Base-by-base conservation (phyloP, 2,888 invertebrate genomes). In the Pantelozetes paolii region DNA sequence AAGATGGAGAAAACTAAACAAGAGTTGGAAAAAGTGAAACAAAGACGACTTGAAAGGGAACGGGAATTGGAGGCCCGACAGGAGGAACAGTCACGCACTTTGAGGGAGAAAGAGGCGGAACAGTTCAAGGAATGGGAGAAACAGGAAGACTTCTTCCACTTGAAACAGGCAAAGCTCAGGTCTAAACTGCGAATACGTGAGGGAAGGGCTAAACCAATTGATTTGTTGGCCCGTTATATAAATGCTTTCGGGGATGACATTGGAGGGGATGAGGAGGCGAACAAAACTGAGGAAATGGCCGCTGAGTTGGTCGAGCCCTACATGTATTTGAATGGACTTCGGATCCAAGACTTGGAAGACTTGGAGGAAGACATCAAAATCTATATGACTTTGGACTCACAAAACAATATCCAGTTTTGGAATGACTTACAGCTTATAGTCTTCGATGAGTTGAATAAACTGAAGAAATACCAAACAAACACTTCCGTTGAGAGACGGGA, bases 221-320 rank as follows among this genome's bases (percentile, higher is more conserved):
- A 99, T 85, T 85, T 98, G 77, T 84, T 99, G 73, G 97, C 97
- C 0, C 92, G 97, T 85, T 99, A 98, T 81, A 92, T 97, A 74
- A 91, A 91, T 81, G 90, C 91, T 0, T 73, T 71, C 59, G 75
- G 71, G 9, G 74, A 75, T 3, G 40, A 69, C 20, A 23, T 28
- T n/a, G 50, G 48, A 9, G 32, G 36, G 6, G 72, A 72, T n/a
- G 42, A 72, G 13, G 45, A 42, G 28, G 2, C 50, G 2, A 48
- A 76, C 76, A 48, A 62, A 48, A 64, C 32, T 2, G 70, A 71
- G 36, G 70, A 73, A 40, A 36, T 62, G 32, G 23, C 64, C 0
- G 89, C 97, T 30, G 97, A 98, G 84, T 94, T 99, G 92, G 94
- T 96, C 81, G 97, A 99, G 82, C 98, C 99, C 0, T 95, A 97